A percentile compares a stretch with the other conserved stretches of the same genome.
These are phyloP conservation scores for Philaenus spumarius DNA, from an alignment of 1,140 invertebrate species.

Conservation along the genomic window DNA sequence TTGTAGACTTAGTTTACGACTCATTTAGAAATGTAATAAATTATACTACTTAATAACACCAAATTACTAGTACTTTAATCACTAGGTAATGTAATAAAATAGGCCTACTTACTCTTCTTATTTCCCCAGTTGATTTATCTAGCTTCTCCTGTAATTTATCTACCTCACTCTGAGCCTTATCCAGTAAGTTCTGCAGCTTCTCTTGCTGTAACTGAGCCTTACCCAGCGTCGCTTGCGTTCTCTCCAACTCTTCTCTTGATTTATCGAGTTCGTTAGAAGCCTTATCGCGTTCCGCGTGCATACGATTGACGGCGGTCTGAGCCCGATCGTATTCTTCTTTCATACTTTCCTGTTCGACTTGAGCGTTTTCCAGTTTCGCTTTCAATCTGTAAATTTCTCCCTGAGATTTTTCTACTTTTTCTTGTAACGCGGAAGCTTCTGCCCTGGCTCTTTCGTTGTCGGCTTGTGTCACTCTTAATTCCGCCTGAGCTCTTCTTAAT, in stretches of 20 bases:
- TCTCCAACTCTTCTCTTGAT: slow-evolving; percentile 81
- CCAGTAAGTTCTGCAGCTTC: slow-evolving; percentile 77
- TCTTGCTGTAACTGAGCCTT: slow-evolving; percentile 87
- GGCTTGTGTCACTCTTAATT: slow-evolving; percentile 72
- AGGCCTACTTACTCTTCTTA: slow-evolving; percentile 65
- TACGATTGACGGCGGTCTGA: slow-evolving; percentile 62
- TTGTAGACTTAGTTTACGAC: too few species aligned
- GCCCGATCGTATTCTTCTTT: slow-evolving; percentile 84
- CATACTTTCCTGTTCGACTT: slow-evolving; percentile 85
- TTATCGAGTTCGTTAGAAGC: slow-evolving; percentile 80
- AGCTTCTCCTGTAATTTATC: slow-evolving; percentile 82
- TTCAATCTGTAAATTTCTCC: slow-evolving; percentile 91
- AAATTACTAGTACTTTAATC: too few species aligned
- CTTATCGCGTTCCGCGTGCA: slow-evolving; percentile 83
- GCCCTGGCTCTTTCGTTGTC: slow-evolving; percentile 79
- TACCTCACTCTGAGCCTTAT: slow-evolving; percentile 85
- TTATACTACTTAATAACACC: too few species aligned
- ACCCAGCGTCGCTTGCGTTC: slow-evolving; percentile 77
- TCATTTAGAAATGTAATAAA: too few species aligned
- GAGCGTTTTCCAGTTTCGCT: slow-evolving; percentile 88
- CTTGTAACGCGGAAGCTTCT: slow-evolving; percentile 78
- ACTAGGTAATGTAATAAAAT: too few species aligned
- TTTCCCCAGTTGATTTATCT: slow-evolving; percentile 72
- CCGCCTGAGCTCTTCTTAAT: slow-evolving; percentile 69
- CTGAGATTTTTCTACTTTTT: slow-evolving; percentile 88